These are phyloP conservation scores for Brachyptera putata DNA, from an alignment of 2,888 invertebrate species.

Conservation along the genomic window DNA sequence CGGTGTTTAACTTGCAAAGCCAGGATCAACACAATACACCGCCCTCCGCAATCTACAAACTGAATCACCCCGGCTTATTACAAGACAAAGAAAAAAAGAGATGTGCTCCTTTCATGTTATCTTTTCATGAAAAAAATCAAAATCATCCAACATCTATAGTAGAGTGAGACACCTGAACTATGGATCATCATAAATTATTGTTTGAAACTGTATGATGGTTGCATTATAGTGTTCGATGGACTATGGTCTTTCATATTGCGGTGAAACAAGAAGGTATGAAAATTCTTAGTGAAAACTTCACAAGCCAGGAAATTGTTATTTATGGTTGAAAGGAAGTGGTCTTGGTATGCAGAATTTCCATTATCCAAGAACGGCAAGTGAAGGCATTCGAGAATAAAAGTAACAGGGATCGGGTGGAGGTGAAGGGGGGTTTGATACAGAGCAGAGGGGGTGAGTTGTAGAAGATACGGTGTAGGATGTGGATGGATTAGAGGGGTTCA, in stretches of 20 bases:
- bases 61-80: too few relatives aligned
- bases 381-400: background rate
- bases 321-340: slow-evolving; percentile 7
- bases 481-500: slow-evolving; percentile 12
- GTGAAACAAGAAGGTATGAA: slow-evolving; percentile 8
- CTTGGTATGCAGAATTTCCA: slow-evolving; percentile 15
- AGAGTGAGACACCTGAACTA: too few relatives aligned
- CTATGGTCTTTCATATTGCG: background rate
- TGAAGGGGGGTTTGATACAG: background rate
- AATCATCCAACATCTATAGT: too few relatives aligned
- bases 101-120: too few relatives aligned
- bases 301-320: slow-evolving; percentile 16
- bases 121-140: too few relatives aligned
- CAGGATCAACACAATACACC: too few relatives aligned
- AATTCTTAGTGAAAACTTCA: slow-evolving; percentile 15
- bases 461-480: background rate
- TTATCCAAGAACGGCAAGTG: background rate
- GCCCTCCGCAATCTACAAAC: too few relatives aligned
- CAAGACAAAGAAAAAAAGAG: too few relatives aligned
- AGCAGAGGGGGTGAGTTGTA: background rate
- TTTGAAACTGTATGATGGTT: too few relatives aligned
- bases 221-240: too few relatives aligned
- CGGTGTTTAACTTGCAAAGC: slow-evolving; percentile 9
- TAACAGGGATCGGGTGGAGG: too few relatives aligned
- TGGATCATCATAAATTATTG: too few relatives aligned